Percentiles rank a stretch among this genome's conserved stretches.
phyloP scores from a whole-genome alignment of 2,113 vertebrate species.

The Hippocampus barbouri region DNA sequence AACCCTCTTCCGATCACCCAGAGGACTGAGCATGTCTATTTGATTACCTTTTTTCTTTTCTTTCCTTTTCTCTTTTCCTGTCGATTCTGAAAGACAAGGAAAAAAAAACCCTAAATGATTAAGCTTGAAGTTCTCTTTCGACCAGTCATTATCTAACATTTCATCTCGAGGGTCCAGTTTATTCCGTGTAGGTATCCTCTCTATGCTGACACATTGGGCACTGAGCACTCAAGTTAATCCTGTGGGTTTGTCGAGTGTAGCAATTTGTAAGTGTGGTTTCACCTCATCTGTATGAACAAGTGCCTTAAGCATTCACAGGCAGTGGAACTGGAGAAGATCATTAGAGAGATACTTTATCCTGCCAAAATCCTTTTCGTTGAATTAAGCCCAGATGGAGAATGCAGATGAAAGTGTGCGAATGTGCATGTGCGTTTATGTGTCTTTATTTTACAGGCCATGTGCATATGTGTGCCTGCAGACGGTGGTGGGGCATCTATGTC shows the following conservation, averaged over 20 bases:
- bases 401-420: conserved; percentile 70
- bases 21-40: background rate
- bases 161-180: conserved; percentile 29
- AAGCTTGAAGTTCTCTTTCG: conserved; percentile 31
- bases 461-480: conserved; percentile 26
- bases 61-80: conserved; percentile 62
- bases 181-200: conserved; percentile 34
- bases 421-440: conserved; percentile 33
- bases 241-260: conserved; percentile 70
- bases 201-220: conserved; percentile 40
- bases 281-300: conserved; percentile 74
- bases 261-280: conserved; percentile 76
- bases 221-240: conserved; percentile 53
- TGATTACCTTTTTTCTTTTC: conserved; percentile 70
- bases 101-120: conserved; percentile 44
- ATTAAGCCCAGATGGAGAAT: conserved; percentile 75
- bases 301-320: conserved; percentile 74
- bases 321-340: conserved; percentile 75
- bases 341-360: conserved; percentile 77
- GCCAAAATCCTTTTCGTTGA: conserved; percentile 75
- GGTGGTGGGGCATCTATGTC: conserved; percentile 57
- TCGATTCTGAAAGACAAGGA: conserved; percentile 62
- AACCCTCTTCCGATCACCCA: conserved; percentile 2
- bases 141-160: conserved; percentile 51
- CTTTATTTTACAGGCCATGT: conserved; percentile 29